Percentiles rank a stretch among this genome's conserved stretches.
phyloP scores from a whole-genome alignment of 2,888 invertebrate genomes.

The Petrolisthes manimaculis region DNA sequence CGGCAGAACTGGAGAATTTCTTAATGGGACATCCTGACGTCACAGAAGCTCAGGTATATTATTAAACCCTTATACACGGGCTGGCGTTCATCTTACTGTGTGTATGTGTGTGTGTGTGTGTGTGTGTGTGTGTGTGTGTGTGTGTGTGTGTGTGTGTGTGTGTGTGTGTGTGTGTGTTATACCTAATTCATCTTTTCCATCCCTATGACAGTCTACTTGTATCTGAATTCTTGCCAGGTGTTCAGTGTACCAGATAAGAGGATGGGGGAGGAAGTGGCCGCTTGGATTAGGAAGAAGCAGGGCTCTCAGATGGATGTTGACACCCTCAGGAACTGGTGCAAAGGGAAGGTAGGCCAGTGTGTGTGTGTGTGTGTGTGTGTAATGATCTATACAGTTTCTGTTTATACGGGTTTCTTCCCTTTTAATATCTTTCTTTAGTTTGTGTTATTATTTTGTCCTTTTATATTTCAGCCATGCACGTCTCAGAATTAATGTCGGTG shows the following conservation, averaged over 20 bases:
- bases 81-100: neutral
- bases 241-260: constrained; percentile 82
- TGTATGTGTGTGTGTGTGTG: neutral
- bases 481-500: too few relatives aligned
- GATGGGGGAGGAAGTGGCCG: constrained; percentile 83
- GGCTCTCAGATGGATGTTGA: constrained; percentile 75
- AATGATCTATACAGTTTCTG: too few relatives aligned
- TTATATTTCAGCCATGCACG: too few relatives aligned
- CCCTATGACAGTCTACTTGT: too few relatives aligned
- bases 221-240: constrained; percentile 70
- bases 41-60: constrained; percentile 76
- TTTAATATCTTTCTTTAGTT: too few relatives aligned
- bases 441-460: too few relatives aligned
- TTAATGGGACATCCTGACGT: constrained; percentile 81
- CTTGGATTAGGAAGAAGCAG: constrained; percentile 78
- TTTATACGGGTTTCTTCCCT: too few relatives aligned
- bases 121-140: too few relatives aligned
- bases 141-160: too few relatives aligned
- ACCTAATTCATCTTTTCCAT: too few relatives aligned
- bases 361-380: neutral
- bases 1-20: constrained; percentile 82
- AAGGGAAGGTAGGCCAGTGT: constrained; percentile 70
- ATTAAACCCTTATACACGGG: too few relatives aligned
- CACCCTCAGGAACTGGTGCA: constrained; percentile 77
- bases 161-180: too few relatives aligned